Evolutionary conservation across 2,113 vertebrate species (phyloP).

Genomic region (Channa maculata): DNA sequence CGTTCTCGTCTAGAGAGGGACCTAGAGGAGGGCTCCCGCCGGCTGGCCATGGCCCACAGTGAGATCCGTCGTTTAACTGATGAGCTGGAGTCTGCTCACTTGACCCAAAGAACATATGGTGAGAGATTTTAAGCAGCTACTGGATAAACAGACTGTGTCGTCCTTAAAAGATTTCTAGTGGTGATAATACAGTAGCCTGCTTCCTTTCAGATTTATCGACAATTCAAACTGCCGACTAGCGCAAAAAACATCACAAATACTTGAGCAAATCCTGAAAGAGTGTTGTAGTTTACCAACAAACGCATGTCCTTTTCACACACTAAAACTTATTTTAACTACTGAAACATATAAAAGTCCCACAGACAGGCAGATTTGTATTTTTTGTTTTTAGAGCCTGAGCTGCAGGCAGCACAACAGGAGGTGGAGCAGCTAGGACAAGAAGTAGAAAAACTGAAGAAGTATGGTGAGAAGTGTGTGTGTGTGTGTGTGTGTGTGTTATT

Average conservation of each 20-base stretch:
- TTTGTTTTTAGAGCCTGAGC: slow-evolving; percentile 73
- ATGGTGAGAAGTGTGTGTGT: slow-evolving; percentile 62
- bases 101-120: slow-evolving; percentile 80
- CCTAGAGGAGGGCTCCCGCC: slow-evolving; percentile 76
- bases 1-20: slow-evolving; percentile 73
- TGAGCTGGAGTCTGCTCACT: slow-evolving; percentile 78
- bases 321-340: no score
- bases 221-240: not conserved
- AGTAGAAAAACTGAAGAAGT: slow-evolving; percentile 75
- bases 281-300: no score
- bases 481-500: not conserved
- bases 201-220: not conserved
- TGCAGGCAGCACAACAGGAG: slow-evolving; percentile 76
- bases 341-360: no score
- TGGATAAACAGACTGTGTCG: not conserved
- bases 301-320: no score
- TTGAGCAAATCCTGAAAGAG: not conserved
- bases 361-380: not conserved
- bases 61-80: slow-evolving; percentile 83
- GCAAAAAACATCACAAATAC: not conserved
- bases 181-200: not conserved
- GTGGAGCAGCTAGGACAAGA: slow-evolving; percentile 72
- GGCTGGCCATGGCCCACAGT: slow-evolving; percentile 78
- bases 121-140: slow-evolving; percentile 33
- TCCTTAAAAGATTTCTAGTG: slow-evolving; percentile 12